phyloP scores from a whole-genome alignment of 2,113 vertebrate species.

The Gavia stellata region DNA sequence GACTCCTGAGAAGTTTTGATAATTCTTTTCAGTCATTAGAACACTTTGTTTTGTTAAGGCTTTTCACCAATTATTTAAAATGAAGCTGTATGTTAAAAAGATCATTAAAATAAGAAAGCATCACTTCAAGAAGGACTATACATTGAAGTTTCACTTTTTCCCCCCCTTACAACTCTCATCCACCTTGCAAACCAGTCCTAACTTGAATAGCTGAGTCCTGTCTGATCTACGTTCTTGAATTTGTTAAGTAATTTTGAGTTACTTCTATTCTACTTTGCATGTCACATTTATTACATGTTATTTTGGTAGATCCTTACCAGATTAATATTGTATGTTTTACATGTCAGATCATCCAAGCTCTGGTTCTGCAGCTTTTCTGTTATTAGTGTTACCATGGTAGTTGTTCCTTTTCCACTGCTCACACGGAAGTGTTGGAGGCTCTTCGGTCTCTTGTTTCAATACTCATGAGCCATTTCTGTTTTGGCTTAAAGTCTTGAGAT shows the following conservation, averaged over 20 bases:
- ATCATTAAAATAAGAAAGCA: not conserved
- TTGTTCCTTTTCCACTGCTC: conserved; percentile 46
- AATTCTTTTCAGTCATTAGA: not conserved
- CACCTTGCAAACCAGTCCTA: not conserved
- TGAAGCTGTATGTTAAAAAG: not conserved
- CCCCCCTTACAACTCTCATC: not conserved
- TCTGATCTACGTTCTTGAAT: not conserved
- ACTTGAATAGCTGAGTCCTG: not conserved
- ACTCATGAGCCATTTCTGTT: conserved; percentile 40
- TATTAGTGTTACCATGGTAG: conserved; percentile 79
- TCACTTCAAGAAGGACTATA: not conserved
- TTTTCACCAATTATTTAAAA: not conserved
- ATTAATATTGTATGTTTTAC: conserved; percentile 65
- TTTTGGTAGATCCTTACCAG: conserved; percentile 62
- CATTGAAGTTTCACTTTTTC: not conserved
- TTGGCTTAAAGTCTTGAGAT: not conserved
- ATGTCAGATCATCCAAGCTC: conserved; percentile 73
- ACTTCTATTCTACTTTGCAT: not conserved
- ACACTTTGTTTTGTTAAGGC: not conserved
- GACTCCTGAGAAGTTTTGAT: not conserved
- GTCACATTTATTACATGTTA: not conserved
- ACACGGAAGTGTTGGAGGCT: conserved; percentile 31
- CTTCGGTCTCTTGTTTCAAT: conserved; percentile 6
- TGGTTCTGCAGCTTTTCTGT: conserved; percentile 80
- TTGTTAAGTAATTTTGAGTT: not conserved